A percentile compares a stretch with the other conserved stretches of the same genome.
Conservation (phyloP, 2,888 invertebrate genomes). For the Pristionchus entomophagus region DNA sequence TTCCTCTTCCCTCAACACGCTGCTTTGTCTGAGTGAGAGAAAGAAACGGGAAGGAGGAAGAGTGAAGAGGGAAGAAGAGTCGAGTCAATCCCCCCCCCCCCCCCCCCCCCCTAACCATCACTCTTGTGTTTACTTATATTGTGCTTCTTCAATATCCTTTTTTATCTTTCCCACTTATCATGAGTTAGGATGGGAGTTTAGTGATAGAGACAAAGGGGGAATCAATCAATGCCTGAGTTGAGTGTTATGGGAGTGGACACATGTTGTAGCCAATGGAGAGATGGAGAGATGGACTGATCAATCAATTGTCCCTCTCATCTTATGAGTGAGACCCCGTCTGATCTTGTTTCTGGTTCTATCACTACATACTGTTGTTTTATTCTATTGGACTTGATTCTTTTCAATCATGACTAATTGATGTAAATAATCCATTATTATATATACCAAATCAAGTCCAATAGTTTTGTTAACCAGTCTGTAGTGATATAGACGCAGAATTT, state of each 20-base stretch:
- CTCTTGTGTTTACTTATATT: neutral
- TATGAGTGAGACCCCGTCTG: too few species aligned
- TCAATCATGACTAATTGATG: too few species aligned
- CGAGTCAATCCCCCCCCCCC: neutral
- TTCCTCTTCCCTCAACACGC: neutral
- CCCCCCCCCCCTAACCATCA: neutral
- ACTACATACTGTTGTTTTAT: neutral
- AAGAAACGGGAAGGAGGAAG: slow-evolving; percentile 2
- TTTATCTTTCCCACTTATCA: neutral
- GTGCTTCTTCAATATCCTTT: neutral
- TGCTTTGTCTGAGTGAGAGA: neutral
- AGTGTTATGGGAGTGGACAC: slow-evolving; percentile 12
- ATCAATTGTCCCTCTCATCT: too few species aligned
- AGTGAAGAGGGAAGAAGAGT: slow-evolving; percentile 20
- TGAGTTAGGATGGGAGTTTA: neutral
- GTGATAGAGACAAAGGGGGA: neutral
- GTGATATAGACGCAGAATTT: too few species aligned
- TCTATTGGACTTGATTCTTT: too few species aligned
- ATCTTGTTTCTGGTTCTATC: neutral
- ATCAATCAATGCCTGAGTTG: neutral
- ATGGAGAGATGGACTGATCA: slow-evolving; percentile 11
- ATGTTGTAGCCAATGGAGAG: slow-evolving; percentile 12
- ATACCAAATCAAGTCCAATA: too few species aligned
- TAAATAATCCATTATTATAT: too few species aligned
- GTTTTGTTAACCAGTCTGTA: too few species aligned